Base-by-base conservation (phyloP, 2,113 vertebrate species). In the Microcebus lehilahytsara region DNA sequence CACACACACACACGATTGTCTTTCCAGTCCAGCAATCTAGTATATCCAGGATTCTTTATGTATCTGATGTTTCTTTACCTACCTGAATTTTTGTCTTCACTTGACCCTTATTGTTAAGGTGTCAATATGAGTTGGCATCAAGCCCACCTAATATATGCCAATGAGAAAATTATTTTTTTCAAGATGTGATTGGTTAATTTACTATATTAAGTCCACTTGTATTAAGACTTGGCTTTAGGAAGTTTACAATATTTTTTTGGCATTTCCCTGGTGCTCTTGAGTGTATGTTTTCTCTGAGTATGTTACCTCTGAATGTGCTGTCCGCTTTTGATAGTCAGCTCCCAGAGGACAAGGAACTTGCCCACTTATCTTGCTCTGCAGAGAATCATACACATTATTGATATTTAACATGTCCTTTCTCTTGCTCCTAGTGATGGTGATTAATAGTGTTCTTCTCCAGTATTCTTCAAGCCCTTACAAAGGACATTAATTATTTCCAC, bases 401-500 rank as follows among this genome's bases (percentile, higher is more conserved):
- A 32, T 88, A 67, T 20, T 88, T 83, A 85, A 34, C 17, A 78
- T 51, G 23, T 67, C 40, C 20, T 97, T 97, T 88, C 32, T 94
- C 56, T 40, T 93, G 27, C 22, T 93, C 60, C 20, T 92, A 40
- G 49, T 91, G 56, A 74, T 87, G 56, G 40, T 97, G 79, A 96
- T 84, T 90, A 84, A 92, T 86, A 83, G n/a, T 69, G 17, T 84
- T 95, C 62, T 84, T 95, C 34, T 77, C 16, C 16, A 85, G 42
- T 37, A 85, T 88, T 96, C 66, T 77, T 40, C 5, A 95, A 89
- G 46, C 32, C 6, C 51, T 78, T 92, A 72, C 14, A 74, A 83
- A 93, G 67, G 58, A 8, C 25, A 75, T 92, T 92, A 81, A 71
- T 95, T 91, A 85, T 95, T 95, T 95, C 49, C 62, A 81, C 27